Base-by-base conservation (phyloP, 1,140 invertebrate genomes). In the Aphelenchoides besseyi region DNA sequence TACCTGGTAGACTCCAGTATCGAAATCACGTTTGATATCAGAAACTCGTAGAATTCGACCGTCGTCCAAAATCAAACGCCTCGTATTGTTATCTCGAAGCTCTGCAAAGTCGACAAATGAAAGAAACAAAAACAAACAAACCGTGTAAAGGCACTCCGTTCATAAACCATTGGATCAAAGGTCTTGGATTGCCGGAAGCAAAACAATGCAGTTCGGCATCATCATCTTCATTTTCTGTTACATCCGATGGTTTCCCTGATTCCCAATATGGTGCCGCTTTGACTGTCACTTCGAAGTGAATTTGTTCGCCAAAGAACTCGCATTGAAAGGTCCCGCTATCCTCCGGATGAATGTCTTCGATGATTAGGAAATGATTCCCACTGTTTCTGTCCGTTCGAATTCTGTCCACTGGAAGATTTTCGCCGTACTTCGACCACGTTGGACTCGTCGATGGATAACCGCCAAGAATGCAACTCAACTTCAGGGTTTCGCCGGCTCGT, bases 161-260 rank as follows among this genome's bases (percentile, higher is more conserved):
- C 85, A 96, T 90, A 66, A 95, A 95, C 96, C 96, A 98, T 78
- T 92, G 90, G 61, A 97, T 93, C 73, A 91, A 89, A 0, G 96
- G 95, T 63, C 90, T 88, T 0, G 96, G 96, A 1, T 90, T 89
- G 70, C 94, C 95, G 5, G 88, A 89, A 0, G 95, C 95, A 69
- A 90, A 88, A 86, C 96, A 98, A 54, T 88, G 87, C 80, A 98
- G 94, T 74, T 89, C 89, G 0, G 91, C 91, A 8, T 89, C 91
- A 84, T 96, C 94, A 59, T 91, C 93, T 87, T 97, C 94, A 16
- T 94, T 92, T 2, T 90, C 90, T 79, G 92, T 92, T 55, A 91
- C 88, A 74, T 93, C 90, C 83, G 93, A 89, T 1, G 94, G 95
- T 82, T 95, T 92, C n/a, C 89, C 88, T 3, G 90, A 52, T 59